These are phyloP conservation scores for Palythoa caribaeorum DNA, from an alignment of 92 coral and sea anemone species.

Conservation along the genomic window DNA sequence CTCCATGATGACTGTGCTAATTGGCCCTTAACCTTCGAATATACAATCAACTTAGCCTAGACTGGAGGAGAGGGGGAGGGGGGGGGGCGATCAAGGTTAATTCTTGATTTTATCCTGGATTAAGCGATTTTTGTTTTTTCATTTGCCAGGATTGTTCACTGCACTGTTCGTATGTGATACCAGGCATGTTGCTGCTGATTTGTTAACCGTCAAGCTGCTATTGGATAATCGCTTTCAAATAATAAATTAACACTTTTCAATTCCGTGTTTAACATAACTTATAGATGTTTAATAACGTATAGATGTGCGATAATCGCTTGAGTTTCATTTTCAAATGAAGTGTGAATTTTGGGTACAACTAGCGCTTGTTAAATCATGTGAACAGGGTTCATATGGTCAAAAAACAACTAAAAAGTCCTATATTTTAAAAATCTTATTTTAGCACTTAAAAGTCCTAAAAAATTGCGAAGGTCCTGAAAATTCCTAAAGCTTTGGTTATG, in stretches of 20 bases:
- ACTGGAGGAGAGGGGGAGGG: too few species aligned
- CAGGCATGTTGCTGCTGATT: constrained; percentile 25
- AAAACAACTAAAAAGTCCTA: too few species aligned
- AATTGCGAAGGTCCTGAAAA: too few species aligned
- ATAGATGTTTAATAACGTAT: too few species aligned
- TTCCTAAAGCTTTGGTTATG: too few species aligned
- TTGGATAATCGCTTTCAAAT: not conserved
- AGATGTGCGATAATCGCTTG: not conserved
- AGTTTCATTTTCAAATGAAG: not conserved
- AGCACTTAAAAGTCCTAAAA: too few species aligned
- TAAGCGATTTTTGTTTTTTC: constrained; percentile 19
- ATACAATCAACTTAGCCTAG: too few species aligned
- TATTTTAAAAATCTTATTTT: too few species aligned
- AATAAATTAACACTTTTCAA: not conserved
- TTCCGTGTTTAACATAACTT: not conserved
- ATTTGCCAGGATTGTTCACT: constrained; percentile 14
- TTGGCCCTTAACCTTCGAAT: too few species aligned
- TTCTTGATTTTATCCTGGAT: not conserved
- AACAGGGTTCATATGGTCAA: not conserved
- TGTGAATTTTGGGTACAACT: not conserved
- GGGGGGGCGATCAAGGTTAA: not conserved
- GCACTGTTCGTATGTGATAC: constrained; percentile 41
- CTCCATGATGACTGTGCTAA: too few species aligned
- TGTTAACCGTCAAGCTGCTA: not conserved
- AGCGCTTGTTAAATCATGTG: not conserved